phyloP scores from a whole-genome alignment of 2,797 vertebrate genomes.

The Diceros bicornis region DNA sequence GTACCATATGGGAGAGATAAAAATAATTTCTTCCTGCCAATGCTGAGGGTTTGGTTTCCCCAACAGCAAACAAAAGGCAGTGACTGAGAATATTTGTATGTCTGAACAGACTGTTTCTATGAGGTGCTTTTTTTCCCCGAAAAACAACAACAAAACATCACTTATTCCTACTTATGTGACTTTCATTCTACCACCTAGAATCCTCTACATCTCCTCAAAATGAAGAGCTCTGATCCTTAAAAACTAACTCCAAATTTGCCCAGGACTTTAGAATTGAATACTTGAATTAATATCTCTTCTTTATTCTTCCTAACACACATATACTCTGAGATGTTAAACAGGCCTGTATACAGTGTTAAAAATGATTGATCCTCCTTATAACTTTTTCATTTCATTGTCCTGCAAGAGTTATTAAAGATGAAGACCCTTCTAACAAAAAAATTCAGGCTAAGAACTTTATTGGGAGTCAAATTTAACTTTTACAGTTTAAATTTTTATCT shows the following conservation, averaged over 20 bases:
- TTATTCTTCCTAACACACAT: neutral
- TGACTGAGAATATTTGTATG: neutral
- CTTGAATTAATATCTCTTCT: neutral
- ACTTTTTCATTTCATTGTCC: neutral
- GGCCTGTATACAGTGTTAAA: neutral
- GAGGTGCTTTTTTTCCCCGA: neutral
- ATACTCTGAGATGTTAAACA: neutral
- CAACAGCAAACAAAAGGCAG: neutral
- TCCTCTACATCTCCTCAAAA: neutral
- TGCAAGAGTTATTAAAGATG: neutral
- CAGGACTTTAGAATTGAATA: neutral
- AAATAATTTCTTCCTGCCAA: neutral
- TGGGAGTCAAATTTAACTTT: neutral
- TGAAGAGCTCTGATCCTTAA: neutral
- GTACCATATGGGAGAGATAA: neutral
- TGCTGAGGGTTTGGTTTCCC: neutral
- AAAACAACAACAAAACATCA: neutral
- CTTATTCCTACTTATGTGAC: neutral
- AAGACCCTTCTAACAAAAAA: neutral
- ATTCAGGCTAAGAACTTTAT: neutral
- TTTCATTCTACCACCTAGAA: conserved; percentile 44
- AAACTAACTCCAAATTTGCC: neutral
- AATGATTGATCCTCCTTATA: neutral
- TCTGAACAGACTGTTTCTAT: neutral
- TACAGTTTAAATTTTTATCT: neutral